These are phyloP conservation scores for Ceratosolen fusciceps DNA, from an alignment of 1,140 invertebrate species.

Conservation along the genomic window DNA sequence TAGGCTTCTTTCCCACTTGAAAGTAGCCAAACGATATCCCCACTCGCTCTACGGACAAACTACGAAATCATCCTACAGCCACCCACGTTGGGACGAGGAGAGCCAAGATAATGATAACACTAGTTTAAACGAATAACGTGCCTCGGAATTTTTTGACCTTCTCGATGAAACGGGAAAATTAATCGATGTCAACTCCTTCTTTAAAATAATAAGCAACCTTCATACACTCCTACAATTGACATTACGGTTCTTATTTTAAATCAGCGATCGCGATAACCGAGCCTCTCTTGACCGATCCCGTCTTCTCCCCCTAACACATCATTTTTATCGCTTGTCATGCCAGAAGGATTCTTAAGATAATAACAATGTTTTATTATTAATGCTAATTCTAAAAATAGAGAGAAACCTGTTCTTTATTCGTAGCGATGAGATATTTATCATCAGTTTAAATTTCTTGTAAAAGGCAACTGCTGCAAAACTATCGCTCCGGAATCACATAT, in stretches of 20 bases:
- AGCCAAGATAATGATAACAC: constrained; percentile 30
- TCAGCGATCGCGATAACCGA: background rate
- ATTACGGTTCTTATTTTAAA: constrained; percentile 8
- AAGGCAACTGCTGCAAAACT: background rate
- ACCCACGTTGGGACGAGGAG: constrained; percentile 38
- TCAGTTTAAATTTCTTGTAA: background rate
- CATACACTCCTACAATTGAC: background rate
- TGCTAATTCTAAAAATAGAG: constrained; percentile 15
- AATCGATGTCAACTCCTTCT: background rate
- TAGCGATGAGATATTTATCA: constrained; percentile 14
- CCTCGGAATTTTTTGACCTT: background rate
- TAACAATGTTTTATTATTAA: constrained; percentile 7
- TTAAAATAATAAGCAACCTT: background rate
- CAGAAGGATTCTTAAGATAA: background rate
- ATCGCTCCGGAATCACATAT: background rate
- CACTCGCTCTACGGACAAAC: constrained; percentile 27
- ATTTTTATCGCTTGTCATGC: background rate
- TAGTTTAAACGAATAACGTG: background rate
- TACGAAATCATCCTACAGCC: constrained; percentile 45
- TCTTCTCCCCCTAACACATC: background rate
- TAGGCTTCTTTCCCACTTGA: constrained; percentile 1
- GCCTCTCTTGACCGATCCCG: background rate
- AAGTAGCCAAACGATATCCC: background rate
- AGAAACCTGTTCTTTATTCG: constrained; percentile 3
- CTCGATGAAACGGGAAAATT: constrained; percentile 27